These are phyloP conservation scores for Petrocephalus sullivani DNA, from an alignment of 2,797 vertebrate species.

Conservation along the genomic window DNA sequence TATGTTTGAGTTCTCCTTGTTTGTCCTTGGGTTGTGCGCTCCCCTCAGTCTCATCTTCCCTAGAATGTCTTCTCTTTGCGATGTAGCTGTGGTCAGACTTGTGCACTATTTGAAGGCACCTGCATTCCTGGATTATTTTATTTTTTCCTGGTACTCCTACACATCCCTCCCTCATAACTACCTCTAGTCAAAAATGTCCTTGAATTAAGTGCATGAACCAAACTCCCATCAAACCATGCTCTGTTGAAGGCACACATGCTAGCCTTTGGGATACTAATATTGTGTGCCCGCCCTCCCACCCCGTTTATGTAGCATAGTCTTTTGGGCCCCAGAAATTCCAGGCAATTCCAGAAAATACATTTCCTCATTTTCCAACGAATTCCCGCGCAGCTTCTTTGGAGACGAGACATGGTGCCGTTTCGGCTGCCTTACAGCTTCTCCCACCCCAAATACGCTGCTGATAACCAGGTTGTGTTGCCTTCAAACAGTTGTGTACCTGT, in stretches of 20 bases:
- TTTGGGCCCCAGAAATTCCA: not conserved
- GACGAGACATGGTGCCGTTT: constrained; percentile 40
- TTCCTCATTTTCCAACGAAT: not conserved
- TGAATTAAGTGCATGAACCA: not conserved
- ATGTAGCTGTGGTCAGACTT: constrained; percentile 57
- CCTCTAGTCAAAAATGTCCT: not conserved
- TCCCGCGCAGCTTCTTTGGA: constrained; percentile 9
- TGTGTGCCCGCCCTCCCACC: not conserved
- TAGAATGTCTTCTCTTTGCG: constrained; percentile 51
- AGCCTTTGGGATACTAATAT: not conserved
- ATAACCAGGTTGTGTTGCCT: constrained; percentile 66
- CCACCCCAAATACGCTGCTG: constrained; percentile 31
- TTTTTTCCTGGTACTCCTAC: constrained; percentile 35
- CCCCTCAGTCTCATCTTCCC: constrained; percentile 54
- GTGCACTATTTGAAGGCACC: constrained; percentile 53
- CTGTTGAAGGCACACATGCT: not conserved
- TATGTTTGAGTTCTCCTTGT: constrained; percentile 43
- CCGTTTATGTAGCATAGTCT: not conserved
- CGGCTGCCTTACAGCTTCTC: constrained; percentile 20
- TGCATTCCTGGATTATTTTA: constrained; percentile 58
- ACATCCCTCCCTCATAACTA: not conserved
- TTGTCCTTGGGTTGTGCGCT: constrained; percentile 41
- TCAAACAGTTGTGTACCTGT: constrained; percentile 59
- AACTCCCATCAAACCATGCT: not conserved
- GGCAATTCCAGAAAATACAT: not conserved